phyloP scores from a whole-genome alignment of 2,113 vertebrate species.

The Labeo catla region DNA sequence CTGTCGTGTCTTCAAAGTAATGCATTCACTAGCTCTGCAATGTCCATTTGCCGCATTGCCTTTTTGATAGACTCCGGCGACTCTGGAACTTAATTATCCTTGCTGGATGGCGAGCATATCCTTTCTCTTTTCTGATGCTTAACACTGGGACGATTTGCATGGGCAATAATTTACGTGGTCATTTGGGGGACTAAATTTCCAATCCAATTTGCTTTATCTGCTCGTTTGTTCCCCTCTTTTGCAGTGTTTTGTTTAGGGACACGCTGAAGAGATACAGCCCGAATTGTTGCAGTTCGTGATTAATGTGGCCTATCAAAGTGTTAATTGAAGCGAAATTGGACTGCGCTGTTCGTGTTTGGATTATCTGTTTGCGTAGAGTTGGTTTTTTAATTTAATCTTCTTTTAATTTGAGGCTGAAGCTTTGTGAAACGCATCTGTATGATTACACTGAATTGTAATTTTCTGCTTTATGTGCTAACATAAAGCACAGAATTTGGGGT shows the following conservation, averaged over 20 bases:
- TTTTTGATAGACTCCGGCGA: conserved; percentile 30
- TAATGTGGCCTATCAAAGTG: conserved; percentile 56
- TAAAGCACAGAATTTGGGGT: background rate
- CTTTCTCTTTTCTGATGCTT: conserved; percentile 27
- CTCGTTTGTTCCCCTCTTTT: conserved; percentile 49
- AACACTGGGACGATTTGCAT: conserved; percentile 51
- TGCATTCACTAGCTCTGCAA: conserved; percentile 12
- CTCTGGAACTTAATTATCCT: conserved; percentile 13
- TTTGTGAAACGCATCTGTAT: conserved; percentile 9
- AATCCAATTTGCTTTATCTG: conserved; percentile 56
- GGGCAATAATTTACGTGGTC: conserved; percentile 55
- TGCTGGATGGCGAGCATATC: conserved; percentile 34
- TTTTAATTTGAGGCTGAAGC: conserved; percentile 31
- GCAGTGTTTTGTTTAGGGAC: conserved; percentile 40
- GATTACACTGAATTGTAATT: background rate
- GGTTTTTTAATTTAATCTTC: conserved; percentile 42
- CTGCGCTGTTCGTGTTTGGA: conserved; percentile 13
- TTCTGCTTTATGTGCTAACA: background rate
- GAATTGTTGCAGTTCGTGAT: conserved; percentile 53
- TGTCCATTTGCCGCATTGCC: conserved; percentile 3
- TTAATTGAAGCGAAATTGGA: conserved; percentile 56
- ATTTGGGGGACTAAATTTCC: conserved; percentile 57
- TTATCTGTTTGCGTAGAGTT: conserved; percentile 24
- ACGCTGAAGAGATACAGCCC: conserved; percentile 21
- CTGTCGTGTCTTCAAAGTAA: conserved; percentile 4